These are phyloP conservation scores for Dolomedes plantarius DNA, from an alignment of 2,888 invertebrate species.

Conservation along the genomic window DNA sequence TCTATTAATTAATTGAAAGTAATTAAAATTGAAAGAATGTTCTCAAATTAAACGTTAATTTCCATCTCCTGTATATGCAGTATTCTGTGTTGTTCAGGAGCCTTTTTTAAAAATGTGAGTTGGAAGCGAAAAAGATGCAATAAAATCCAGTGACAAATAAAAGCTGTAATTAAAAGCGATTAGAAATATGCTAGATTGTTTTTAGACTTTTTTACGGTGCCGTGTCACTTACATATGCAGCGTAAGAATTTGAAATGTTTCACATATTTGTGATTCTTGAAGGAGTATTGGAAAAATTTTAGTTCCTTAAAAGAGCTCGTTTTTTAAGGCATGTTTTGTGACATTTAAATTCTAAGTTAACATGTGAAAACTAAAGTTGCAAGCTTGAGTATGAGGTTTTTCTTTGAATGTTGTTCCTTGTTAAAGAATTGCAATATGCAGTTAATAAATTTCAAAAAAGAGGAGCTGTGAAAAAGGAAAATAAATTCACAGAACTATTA, in stretches of 20 bases:
- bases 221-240: slow-evolving; percentile 5
- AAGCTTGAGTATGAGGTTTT: too few relatives aligned
- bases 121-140: slow-evolving; percentile 23
- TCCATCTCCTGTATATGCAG: slow-evolving; percentile 11
- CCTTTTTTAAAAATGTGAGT: slow-evolving; percentile 23
- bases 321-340: too few relatives aligned
- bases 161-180: slow-evolving; percentile 46
- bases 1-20: slow-evolving; percentile 59
- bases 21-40: slow-evolving; percentile 47
- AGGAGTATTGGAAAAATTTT: too few relatives aligned
- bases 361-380: too few relatives aligned
- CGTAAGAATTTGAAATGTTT: slow-evolving; percentile 23
- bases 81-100: slow-evolving; percentile 21
- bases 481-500: too few relatives aligned
- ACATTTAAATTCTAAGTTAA: too few relatives aligned
- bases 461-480: too few relatives aligned
- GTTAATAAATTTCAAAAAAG: too few relatives aligned
- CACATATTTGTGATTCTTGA: slow-evolving; percentile 21
- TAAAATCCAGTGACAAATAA: slow-evolving; percentile 45
- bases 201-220: neutral
- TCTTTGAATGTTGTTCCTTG: too few relatives aligned
- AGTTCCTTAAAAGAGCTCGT: too few relatives aligned
- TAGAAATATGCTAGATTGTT: slow-evolving; percentile 25
- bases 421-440: too few relatives aligned
- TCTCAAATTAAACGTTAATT: slow-evolving; percentile 48